These are phyloP conservation scores for Tachuris rubrigastra DNA, from an alignment of 2,113 vertebrate genomes.

Conservation along the genomic window DNA sequence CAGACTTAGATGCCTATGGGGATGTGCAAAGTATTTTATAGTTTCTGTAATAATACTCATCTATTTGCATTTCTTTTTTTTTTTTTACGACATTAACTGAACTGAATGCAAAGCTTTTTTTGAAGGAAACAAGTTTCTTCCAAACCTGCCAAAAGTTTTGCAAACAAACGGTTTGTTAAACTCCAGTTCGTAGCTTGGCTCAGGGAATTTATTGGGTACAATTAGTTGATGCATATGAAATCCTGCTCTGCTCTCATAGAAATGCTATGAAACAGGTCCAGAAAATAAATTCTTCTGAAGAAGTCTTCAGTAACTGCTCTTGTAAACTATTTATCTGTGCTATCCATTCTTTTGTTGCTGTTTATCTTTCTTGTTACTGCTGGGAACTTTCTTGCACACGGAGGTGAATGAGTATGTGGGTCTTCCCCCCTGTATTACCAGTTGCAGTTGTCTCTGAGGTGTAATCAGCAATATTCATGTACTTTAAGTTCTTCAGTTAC, in stretches of 20 bases:
- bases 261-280: neutral
- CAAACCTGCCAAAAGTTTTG: neutral
- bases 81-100: neutral
- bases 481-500: neutral
- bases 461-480: neutral
- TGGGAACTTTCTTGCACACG: neutral
- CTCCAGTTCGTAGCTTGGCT: neutral
- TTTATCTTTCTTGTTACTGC: neutral
- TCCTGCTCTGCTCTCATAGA: neutral
- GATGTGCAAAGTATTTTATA: neutral
- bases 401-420: neutral
- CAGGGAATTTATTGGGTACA: neutral
- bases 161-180: neutral
- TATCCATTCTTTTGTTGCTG: neutral
- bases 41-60: neutral
- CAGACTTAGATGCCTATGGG: neutral
- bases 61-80: neutral
- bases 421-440: neutral
- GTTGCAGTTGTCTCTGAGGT: neutral
- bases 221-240: neutral
- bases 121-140: neutral
- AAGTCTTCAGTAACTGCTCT: neutral
- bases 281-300: neutral
- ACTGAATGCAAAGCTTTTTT: neutral
- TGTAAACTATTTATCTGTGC: neutral